Evolutionary conservation across 2,888 invertebrate genomes (phyloP), one percentile per base, ranked within the genome.

Genomic region (Trilocha varians): DNA sequence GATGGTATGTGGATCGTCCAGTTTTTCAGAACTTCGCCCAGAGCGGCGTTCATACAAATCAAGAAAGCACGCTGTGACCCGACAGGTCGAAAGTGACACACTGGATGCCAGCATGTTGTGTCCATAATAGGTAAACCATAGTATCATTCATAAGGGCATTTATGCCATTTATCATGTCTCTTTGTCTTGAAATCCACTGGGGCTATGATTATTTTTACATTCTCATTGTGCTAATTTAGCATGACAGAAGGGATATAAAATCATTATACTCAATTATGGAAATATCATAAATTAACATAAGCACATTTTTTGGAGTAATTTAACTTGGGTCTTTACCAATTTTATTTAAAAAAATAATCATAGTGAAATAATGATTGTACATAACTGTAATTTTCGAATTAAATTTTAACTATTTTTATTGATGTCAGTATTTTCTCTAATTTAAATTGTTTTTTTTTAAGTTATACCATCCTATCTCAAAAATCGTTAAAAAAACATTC

Each of bases 1-100:
- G 84, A 75, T 83, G 79, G 84, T 83, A 73, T 83, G 82, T 84
- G 85, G 85, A 85, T 84, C 84, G 84, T 84, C 85, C 83, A 85
- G 85, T 85, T 85, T 85, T 85, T 85, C 85, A 85, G 85, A 85
- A 66, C 78, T 67, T 73, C 83, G 84, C 84, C 84, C 74, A 77
- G 73, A 62, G 82, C 83, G 85, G 84, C 78, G 77, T 75, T 74
- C 71, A 65, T 73, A 76, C 74, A 77, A 73, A 78, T 61, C 72
- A 74, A 73, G 80, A 74, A 68, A 59, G 70, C 66, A 58, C 62
- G 73, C 75, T 62, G 83, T 70, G 71, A 76, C 72, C 72, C 70
- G 74, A 73, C 78, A 72, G 77, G 78, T 80, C 76, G 61, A 76
- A 77, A 66, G 67, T 74, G 82, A 77, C 74, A 76, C 75, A 70